phyloP scores from a whole-genome alignment of 2,888 invertebrate species.

The Ectemnius cavifrons region DNA sequence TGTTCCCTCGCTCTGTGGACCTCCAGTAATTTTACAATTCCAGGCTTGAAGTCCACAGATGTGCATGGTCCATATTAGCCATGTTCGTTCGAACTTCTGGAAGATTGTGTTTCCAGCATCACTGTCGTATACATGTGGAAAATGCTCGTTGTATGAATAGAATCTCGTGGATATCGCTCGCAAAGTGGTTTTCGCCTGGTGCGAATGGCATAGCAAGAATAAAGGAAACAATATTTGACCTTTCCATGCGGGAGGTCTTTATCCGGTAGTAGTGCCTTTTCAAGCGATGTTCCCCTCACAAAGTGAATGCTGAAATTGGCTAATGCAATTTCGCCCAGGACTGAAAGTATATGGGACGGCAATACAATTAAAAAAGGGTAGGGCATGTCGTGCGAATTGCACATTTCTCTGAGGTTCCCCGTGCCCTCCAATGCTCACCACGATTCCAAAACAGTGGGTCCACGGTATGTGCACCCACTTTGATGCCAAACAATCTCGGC shows the following conservation, averaged over 20 bases:
- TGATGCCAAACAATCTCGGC: constrained; percentile 27
- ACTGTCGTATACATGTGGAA: neutral
- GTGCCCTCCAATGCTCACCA: neutral
- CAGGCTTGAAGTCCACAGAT: no score
- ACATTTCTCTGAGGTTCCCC: constrained; percentile 28
- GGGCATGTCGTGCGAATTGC: constrained; percentile 31
- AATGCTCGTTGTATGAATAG: neutral
- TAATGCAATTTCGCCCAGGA: constrained; percentile 42
- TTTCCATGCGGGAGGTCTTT: neutral
- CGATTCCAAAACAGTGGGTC: neutral
- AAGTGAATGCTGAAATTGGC: constrained; percentile 37
- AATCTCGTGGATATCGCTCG: neutral
- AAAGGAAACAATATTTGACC: constrained; percentile 2
- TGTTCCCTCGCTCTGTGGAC: neutral
- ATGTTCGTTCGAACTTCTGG: no score
- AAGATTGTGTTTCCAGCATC: no score
- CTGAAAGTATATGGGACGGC: constrained; percentile 29
- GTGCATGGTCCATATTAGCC: no score
- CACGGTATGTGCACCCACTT: constrained; percentile 14
- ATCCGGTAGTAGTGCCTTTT: constrained; percentile 3
- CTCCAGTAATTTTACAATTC: no score
- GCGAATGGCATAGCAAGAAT: neutral
- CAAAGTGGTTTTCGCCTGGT: neutral
- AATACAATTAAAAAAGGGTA: constrained; percentile 49
- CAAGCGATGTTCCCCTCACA: constrained; percentile 22